Conservation (phyloP, 1,140 invertebrate species). For the Euschistus heros region DNA sequence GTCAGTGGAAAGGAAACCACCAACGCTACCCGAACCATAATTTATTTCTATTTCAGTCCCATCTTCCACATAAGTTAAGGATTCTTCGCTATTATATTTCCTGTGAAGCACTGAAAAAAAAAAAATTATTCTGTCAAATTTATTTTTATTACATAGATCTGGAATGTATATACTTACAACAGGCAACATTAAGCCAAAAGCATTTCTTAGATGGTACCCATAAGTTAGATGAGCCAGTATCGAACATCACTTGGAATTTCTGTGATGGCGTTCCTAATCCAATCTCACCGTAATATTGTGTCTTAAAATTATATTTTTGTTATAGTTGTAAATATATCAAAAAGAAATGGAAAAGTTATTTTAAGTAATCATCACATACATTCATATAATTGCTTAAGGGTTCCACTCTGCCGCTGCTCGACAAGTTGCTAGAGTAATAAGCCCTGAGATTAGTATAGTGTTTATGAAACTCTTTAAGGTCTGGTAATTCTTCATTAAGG, state of each 20-base stretch:
- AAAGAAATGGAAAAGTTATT: background rate
- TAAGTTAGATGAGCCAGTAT: constrained; percentile 95
- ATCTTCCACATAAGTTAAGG: constrained; percentile 22
- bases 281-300: constrained; percentile 95
- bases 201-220: constrained; percentile 98
- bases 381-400: constrained; percentile 23
- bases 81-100: constrained; percentile 25
- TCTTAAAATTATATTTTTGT: constrained; percentile 43
- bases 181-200: constrained; percentile 85
- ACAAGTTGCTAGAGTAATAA: background rate
- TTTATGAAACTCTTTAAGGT: too few relatives aligned
- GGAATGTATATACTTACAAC: constrained; percentile 53
- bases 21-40: constrained; percentile 25
- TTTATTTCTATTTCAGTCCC: constrained; percentile 19
- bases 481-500: too few relatives aligned
- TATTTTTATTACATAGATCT: too few relatives aligned
- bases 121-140: too few relatives aligned
- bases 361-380: background rate
- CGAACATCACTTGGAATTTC: constrained; percentile 90
- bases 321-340: background rate
- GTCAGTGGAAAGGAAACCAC: constrained; percentile 27
- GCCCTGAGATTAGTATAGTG: too few relatives aligned
- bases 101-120: constrained; percentile 24
- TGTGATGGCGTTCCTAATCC: constrained; percentile 87
- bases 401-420: background rate